A percentile compares a stretch with the other conserved stretches of the same genome.
phyloP scores from a whole-genome alignment of 2,888 invertebrate genomes.

The Pyralis farinalis region DNA sequence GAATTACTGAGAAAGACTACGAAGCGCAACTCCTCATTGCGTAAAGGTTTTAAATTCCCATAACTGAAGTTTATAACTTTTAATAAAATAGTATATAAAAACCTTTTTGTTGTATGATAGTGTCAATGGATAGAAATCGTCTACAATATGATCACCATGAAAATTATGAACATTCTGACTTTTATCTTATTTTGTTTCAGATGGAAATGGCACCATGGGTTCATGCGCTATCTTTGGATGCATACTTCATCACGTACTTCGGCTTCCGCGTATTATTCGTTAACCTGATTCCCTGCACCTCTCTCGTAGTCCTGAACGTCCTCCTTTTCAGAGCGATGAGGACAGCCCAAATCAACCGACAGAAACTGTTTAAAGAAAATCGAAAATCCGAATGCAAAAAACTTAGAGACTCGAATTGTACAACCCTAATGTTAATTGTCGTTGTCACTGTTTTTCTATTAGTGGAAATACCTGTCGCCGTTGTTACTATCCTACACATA shows the following conservation, averaged over 20 bases:
- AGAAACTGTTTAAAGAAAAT: slow-evolving; percentile 88
- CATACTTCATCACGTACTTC: slow-evolving; percentile 91
- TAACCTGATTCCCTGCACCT: slow-evolving; percentile 94
- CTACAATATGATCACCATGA: too few relatives aligned
- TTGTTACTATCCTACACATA: slow-evolving; percentile 91
- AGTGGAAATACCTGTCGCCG: slow-evolving; percentile 91
- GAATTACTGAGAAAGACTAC: too few relatives aligned
- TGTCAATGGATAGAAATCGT: too few relatives aligned
- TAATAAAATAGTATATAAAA: too few relatives aligned
- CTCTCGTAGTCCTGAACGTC: slow-evolving; percentile 93
- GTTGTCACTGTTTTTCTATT: slow-evolving; percentile 92
- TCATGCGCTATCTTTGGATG: slow-evolving; percentile 83
- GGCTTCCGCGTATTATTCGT: slow-evolving; percentile 94
- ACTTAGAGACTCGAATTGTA: slow-evolving; percentile 90
- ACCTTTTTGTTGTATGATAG: too few relatives aligned
- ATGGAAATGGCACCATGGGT: slow-evolving; percentile 86
- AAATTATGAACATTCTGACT: too few relatives aligned
- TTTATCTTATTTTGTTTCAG: slow-evolving; percentile 45
- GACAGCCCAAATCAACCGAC: slow-evolving; percentile 89
- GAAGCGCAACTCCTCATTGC: too few relatives aligned
- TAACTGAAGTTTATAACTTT: too few relatives aligned
- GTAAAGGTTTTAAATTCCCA: too few relatives aligned
- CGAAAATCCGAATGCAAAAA: slow-evolving; percentile 89
- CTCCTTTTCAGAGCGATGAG: slow-evolving; percentile 92
- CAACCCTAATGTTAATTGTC: slow-evolving; percentile 92